phyloP scores from a whole-genome alignment of 2,797 vertebrate genomes.

The Pteropus rufus region DNA sequence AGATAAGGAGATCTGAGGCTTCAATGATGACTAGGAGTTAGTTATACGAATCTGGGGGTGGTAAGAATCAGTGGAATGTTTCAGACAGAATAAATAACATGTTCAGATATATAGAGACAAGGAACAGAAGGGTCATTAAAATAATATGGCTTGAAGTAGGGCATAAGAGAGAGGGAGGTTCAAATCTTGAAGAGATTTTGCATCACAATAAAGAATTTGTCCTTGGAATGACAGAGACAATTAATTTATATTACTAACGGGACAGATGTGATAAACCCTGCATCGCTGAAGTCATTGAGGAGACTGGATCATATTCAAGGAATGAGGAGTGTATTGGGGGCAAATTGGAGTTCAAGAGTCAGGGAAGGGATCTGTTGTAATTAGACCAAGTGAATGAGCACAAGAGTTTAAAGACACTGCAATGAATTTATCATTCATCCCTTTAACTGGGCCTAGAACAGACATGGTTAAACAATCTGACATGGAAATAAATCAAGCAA shows the following conservation, averaged over 20 bases:
- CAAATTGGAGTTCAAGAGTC: background rate
- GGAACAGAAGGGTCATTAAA: background rate
- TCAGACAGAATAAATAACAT: background rate
- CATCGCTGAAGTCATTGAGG: background rate
- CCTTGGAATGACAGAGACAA: background rate
- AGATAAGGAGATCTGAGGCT: background rate
- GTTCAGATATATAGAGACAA: background rate
- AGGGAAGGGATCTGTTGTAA: background rate
- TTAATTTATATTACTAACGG: conserved; percentile 12
- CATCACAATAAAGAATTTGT: background rate
- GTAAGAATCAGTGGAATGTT: background rate
- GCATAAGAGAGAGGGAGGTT: background rate
- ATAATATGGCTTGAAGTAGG: background rate
- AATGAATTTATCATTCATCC: conserved; percentile 50
- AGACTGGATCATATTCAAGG: background rate
- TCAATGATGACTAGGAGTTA: background rate
- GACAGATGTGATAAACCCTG: conserved; percentile 9
- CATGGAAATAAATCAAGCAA: conserved; percentile 69
- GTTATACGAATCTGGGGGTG: background rate
- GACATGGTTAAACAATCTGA: conserved; percentile 66
- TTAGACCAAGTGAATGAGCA: background rate
- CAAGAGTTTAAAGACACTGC: conserved; percentile 4
- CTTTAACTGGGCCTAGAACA: conserved; percentile 35
- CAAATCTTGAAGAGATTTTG: background rate
- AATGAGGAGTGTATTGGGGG: background rate